Evolutionary conservation across 2,888 invertebrate species (phyloP), one percentile per base, ranked within the genome.

Genomic region (Acrocyrtus sp.): DNA sequence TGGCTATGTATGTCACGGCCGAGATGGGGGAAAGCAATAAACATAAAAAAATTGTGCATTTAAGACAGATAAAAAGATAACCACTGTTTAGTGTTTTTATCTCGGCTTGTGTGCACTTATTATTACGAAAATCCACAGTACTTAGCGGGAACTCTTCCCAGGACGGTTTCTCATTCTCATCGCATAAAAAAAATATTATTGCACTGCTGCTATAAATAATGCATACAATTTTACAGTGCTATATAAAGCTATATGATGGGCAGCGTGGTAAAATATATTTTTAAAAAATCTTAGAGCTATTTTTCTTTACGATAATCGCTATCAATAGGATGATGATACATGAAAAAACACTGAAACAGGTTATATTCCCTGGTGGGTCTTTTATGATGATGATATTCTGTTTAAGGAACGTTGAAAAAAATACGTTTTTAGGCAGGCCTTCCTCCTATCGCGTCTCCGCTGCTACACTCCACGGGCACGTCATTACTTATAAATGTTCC

Each of bases 291-390:
- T 39, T 39, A 34, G 12, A 12, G 34, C 34, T 34, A 34, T 34
- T 34, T 34, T 12, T 34, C 34, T 34, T 34, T 34, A 34, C 12
- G 34, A 34, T 34, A 8, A 34, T 34, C 34, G 34, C 12, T 34
- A 34, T 34, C 34, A 34, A n/a, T n/a, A n/a, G n/a, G n/a, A n/a
- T 34, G 34, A 34, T 34, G 34, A 34, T 34, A 34, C 34, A 34
- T 12, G 34, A 34, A n/a, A n/a, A n/a, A n/a, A n/a, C n/a, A n/a
- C n/a, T 19, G 21, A 24, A 72, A 67, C 75, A 75, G 75, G 75
- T 75, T 75, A 61, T 68, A 62, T 75, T 75, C 75, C 75, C 75
- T 53, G 72, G 75, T 62, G 75, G 27, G 75, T 63, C 66, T 68
- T 75, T 75, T 75, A 78, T 72, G 74, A 70, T 39, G 48, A 51